phyloP scores from a whole-genome alignment of 2,888 invertebrate genomes.

The Phalera bucephala region DNA sequence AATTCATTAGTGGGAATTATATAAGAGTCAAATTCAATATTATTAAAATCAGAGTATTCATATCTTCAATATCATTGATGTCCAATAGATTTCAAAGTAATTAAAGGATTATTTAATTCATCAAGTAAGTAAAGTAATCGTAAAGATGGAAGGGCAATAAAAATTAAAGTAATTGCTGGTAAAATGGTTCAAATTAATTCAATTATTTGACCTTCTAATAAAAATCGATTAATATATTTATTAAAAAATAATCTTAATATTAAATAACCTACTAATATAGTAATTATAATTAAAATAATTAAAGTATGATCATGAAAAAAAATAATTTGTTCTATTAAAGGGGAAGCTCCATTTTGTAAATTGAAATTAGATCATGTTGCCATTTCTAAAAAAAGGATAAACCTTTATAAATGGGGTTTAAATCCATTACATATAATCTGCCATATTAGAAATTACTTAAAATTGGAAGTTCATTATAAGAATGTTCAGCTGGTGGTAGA shows the following conservation, averaged over 20 bases:
- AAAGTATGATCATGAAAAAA: conserved; percentile 85
- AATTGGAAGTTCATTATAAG: conserved; percentile 82
- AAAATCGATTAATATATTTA: conserved; percentile 80
- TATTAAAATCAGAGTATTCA: conserved; percentile 85
- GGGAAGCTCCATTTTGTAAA: conserved; percentile 84
- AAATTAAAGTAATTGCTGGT: conserved; percentile 84
- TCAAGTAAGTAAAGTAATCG: conserved; percentile 84
- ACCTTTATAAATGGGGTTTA: conserved; percentile 86
- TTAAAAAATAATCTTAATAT: conserved; percentile 81
- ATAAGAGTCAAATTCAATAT: conserved; percentile 85
- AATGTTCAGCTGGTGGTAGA: conserved; percentile 82
- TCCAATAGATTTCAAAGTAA: conserved; percentile 85
- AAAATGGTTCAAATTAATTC: conserved; percentile 86
- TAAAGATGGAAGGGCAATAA: conserved; percentile 85
- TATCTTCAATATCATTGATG: conserved; percentile 87
- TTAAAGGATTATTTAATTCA: conserved; percentile 82
- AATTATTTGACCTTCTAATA: conserved; percentile 84
- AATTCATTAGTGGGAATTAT: conserved; percentile 74
- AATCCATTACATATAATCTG: conserved; percentile 83
- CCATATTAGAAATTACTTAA: conserved; percentile 85
- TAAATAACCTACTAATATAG: conserved; percentile 82
- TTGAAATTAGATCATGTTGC: conserved; percentile 82
- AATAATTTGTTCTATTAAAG: conserved; percentile 86
- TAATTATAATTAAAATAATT: conserved; percentile 85
- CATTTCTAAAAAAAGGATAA: conserved; percentile 85